Conservation (phyloP, 2,888 invertebrate species). For the Xestoiulus laeticollis region DNA sequence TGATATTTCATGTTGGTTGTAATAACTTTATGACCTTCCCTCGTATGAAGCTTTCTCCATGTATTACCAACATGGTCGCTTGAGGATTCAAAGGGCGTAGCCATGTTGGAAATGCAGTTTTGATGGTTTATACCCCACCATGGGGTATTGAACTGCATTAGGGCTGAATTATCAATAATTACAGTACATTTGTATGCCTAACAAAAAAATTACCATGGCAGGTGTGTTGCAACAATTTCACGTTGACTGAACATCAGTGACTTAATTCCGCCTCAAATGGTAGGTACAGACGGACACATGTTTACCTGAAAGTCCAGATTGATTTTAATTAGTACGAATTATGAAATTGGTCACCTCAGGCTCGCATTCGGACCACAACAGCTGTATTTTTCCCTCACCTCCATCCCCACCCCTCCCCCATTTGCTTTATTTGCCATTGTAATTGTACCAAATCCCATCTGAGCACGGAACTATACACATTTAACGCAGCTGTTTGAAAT, state of each 20-base stretch:
- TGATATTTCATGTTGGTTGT: too few species aligned
- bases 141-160: too few species aligned
- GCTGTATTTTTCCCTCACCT: neutral
- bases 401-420: neutral
- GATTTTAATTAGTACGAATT: neutral
- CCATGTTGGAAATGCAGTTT: too few species aligned
- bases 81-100: too few species aligned
- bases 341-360: neutral
- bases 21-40: too few species aligned
- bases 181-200: too few species aligned
- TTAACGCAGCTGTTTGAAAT: neutral
- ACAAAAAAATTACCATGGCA: neutral
- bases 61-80: too few species aligned
- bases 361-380: neutral
- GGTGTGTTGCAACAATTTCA: neutral
- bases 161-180: too few species aligned
- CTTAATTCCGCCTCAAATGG: neutral
- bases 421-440: slow-evolving; percentile 31
- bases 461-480: neutral
- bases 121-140: too few species aligned
- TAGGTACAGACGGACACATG: neutral
- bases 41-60: too few species aligned
- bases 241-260: neutral
- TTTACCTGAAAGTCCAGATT: neutral
- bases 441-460: neutral